Evolutionary conservation across 2,888 invertebrate species (phyloP), one percentile per base, ranked within the genome.

Genomic region (Venusia cambrica): DNA sequence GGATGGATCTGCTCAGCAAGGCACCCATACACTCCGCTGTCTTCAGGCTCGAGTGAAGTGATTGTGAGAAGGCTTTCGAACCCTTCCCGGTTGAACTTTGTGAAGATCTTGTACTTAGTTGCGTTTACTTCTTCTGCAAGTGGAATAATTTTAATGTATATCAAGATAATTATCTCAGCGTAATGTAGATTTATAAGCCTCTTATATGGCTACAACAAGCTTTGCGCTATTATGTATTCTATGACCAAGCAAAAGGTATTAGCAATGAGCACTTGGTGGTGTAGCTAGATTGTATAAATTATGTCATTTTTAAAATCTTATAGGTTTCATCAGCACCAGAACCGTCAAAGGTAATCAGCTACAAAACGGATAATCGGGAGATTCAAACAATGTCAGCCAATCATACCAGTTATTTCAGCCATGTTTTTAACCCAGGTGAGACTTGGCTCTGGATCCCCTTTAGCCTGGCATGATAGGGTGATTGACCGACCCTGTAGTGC

Each of bases 51-150:
- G 18, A 79, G 31, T 0, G 73, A 71, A 2, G 49, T 66, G 1
- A 85, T 65, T 0, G 83, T 85, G 1, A 84, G 55, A 1, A 76
- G 57, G 9, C 79, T 73, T 51, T 81, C 78, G 10, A 73, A 71
- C 0, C 79, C 77, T 50, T 73, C 61, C 7, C 59, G 68, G 22
- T 77, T 77, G 51, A 66, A 81, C 31, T 73, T 79, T 4, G 68
- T 75, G 58, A 70, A 72, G 6, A 78, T 47, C 41, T 54, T 65
- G 45, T 78, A 83, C 39, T 81, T 83, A 1, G 49, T 49, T 1
- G 70, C 64, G 35, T 76, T 75, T 8, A 17, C 25, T 5, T 11
- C 5, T 30, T 39, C 39, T 39, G 34, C 2, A 15, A 33, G 17
- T n/a, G 3, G n/a, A 10, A 14, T 16, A 4, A n/a, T 11, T 5